These are phyloP conservation scores for Lophochroa leadbeateri DNA, from an alignment of 2,113 vertebrate species.

Conservation along the genomic window DNA sequence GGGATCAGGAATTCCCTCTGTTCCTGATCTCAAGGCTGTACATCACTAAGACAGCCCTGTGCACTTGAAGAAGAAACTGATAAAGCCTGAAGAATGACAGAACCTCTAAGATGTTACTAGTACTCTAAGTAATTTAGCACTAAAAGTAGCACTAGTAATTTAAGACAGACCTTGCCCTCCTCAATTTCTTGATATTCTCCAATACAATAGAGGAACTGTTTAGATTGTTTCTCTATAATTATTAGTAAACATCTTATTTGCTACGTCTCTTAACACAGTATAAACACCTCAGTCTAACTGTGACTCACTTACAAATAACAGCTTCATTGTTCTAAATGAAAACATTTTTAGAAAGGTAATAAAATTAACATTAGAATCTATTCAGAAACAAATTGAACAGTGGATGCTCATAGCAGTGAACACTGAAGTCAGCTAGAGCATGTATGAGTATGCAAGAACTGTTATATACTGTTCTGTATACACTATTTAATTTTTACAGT, in stretches of 20 bases:
- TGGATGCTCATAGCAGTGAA: neutral
- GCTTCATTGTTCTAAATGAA: constrained; percentile 20
- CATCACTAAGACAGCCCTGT: neutral
- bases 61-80: neutral
- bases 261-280: neutral
- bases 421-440: neutral
- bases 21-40: neutral
- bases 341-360: neutral
- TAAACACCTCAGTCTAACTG: neutral
- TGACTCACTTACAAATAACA: neutral
- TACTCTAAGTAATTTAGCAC: neutral
- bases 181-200: neutral
- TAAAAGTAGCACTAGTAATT: neutral
- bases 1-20: neutral
- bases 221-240: neutral
- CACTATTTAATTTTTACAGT: neutral
- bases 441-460: neutral
- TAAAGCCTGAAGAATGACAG: neutral
- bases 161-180: neutral
- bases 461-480: neutral
- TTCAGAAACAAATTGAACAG: neutral
- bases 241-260: neutral
- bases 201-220: neutral
- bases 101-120: neutral
- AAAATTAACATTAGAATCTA: neutral